A percentile compares a stretch with the other conserved stretches of the same genome.
phyloP scores from a whole-genome alignment of 2,113 vertebrate genomes.

The Leptodactylus fuscus region DNA sequence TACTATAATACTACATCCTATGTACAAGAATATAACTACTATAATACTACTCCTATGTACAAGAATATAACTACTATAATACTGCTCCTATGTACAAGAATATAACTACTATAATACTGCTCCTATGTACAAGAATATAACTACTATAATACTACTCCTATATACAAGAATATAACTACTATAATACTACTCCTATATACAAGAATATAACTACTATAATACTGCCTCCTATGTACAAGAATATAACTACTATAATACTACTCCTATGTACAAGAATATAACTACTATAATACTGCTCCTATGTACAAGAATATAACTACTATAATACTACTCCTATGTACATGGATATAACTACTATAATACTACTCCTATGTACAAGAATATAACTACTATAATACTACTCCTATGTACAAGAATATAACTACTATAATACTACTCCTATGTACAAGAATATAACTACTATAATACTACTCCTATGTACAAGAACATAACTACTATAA shows the following conservation, averaged over 20 bases:
- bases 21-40: background rate
- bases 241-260: background rate
- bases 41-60: background rate
- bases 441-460: background rate
- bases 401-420: background rate
- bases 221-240: no score
- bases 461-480: background rate
- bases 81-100: background rate
- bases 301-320: no score
- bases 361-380: background rate
- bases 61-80: background rate
- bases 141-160: background rate
- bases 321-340: no score
- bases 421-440: background rate
- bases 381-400: background rate
- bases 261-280: no score
- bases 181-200: background rate
- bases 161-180: background rate
- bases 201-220: background rate
- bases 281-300: no score
- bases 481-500: conserved; percentile 1
- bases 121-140: no score
- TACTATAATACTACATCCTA: background rate
- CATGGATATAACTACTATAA: background rate
- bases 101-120: conserved; percentile 4